These are phyloP conservation scores for Meandrusa payeni DNA, from an alignment of 2,888 invertebrate genomes.

Conservation along the genomic window DNA sequence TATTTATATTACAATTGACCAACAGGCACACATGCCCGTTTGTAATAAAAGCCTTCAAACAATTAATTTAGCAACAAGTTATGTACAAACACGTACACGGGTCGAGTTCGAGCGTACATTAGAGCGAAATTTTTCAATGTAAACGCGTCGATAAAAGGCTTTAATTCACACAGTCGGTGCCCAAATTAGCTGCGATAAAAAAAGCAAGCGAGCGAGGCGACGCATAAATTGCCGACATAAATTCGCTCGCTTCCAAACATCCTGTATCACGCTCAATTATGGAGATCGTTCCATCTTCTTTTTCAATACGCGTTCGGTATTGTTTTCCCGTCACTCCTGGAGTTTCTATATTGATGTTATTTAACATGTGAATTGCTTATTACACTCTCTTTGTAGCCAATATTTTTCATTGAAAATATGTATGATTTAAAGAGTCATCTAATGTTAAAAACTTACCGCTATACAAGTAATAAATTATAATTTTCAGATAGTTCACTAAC, in stretches of 20 bases:
- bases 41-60: neutral
- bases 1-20: too few relatives aligned
- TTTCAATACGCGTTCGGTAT: conserved; percentile 35
- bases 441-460: too few relatives aligned
- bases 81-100: conserved; percentile 22
- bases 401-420: too few relatives aligned
- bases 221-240: conserved; percentile 43
- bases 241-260: conserved; percentile 38
- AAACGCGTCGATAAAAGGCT: conserved; percentile 22
- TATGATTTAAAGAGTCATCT: too few relatives aligned
- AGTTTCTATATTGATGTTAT: conserved; percentile 8
- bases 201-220: conserved; percentile 35
- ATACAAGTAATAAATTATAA: too few relatives aligned
- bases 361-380: conserved; percentile 13
- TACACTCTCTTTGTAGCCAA: too few relatives aligned
- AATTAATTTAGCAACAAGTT: conserved; percentile 23
- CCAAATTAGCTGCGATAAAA: conserved; percentile 33
- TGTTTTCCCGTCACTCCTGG: conserved; percentile 21
- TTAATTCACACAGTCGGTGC: conserved; percentile 28
- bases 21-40: too few relatives aligned
- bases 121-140: conserved; percentile 21
- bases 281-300: conserved; percentile 37
- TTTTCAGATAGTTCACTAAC: too few relatives aligned
- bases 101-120: conserved; percentile 13
- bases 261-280: conserved; percentile 41